Conservation (phyloP, 2,888 invertebrate species). For the Hypomecis punctinalis region DNA sequence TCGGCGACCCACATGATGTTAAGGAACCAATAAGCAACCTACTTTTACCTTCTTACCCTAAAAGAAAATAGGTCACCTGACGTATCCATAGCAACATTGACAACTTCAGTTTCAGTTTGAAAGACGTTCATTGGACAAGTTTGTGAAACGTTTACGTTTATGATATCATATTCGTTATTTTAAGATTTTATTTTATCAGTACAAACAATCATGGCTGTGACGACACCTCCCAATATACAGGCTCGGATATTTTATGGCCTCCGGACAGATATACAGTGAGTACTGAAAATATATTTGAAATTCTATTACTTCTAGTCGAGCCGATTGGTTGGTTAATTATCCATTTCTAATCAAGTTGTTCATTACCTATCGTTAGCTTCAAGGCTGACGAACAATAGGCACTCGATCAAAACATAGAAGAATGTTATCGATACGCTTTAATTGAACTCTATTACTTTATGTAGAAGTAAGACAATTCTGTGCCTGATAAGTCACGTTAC, state of each 20-base stretch:
- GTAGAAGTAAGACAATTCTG: too few relatives aligned
- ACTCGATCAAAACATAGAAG: constrained; percentile 8
- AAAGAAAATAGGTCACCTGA: constrained; percentile 29
- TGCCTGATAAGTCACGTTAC: not conserved
- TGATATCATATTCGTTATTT: constrained; percentile 46
- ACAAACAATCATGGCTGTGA: constrained; percentile 58
- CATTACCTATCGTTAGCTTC: constrained; percentile 13
- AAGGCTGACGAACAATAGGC: constrained; percentile 20
- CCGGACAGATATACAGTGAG: constrained; percentile 85
- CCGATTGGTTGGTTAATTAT: constrained; percentile 17
- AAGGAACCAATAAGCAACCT: constrained; percentile 13
- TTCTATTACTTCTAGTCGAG: constrained; percentile 9
- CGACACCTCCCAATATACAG: constrained; percentile 81
- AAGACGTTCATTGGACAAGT: constrained; percentile 39
- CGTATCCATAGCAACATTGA: constrained; percentile 39
- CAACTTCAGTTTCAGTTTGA: constrained; percentile 24
- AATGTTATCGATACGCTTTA: too few relatives aligned
- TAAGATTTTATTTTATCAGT: constrained; percentile 46
- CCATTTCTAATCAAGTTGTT: constrained; percentile 10
- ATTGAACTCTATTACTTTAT: too few relatives aligned
- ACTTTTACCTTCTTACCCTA: constrained; percentile 14
- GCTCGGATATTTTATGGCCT: constrained; percentile 87
- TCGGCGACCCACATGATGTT: not conserved
- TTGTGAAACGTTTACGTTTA: constrained; percentile 43
- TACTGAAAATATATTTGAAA: constrained; percentile 35